These are phyloP conservation scores for Monopterus albus DNA, from an alignment of 2,113 vertebrate genomes.

Conservation along the genomic window DNA sequence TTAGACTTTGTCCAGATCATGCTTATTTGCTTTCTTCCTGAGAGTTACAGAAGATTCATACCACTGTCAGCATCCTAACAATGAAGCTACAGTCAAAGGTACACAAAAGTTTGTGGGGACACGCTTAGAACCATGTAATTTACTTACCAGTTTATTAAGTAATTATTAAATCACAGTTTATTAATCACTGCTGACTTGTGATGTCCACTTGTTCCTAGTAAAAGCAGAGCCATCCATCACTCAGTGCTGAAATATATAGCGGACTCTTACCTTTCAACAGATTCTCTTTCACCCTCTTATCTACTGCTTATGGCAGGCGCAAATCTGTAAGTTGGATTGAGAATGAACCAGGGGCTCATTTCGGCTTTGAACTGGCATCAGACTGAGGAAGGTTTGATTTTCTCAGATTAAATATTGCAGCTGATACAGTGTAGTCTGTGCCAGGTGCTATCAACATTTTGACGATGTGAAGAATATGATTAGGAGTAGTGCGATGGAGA, in stretches of 20 bases:
- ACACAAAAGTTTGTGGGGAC: no score
- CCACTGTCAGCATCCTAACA: no score
- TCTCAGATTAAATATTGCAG: conserved; percentile 54
- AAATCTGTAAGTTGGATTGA: conserved; percentile 14
- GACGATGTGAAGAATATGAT: conserved; percentile 61
- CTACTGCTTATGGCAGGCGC: conserved; percentile 11
- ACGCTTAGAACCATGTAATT: background rate
- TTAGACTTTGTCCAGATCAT: no score
- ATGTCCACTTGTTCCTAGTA: background rate
- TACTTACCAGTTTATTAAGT: background rate
- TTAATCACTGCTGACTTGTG: background rate
- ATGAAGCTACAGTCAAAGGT: no score
- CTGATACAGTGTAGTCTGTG: conserved; percentile 16
- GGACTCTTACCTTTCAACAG: background rate
- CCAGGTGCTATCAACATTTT: conserved; percentile 29
- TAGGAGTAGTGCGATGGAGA: conserved; percentile 53
- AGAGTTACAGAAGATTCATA: no score
- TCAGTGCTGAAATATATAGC: conserved; percentile 24
- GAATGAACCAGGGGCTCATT: conserved; percentile 45
- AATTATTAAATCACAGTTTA: no score
- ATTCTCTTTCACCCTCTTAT: conserved; percentile 1
- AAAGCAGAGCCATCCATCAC: background rate
- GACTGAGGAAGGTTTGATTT: conserved; percentile 43
- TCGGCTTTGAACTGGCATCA: conserved; percentile 45
- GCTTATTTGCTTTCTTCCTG: no score